Percentiles rank a stretch among this genome's conserved stretches.
Evolutionary conservation across 30 jellyfish, hydroid and myxozoan genomes (phyloP).

Genomic region (Aurelia aurita): DNA sequence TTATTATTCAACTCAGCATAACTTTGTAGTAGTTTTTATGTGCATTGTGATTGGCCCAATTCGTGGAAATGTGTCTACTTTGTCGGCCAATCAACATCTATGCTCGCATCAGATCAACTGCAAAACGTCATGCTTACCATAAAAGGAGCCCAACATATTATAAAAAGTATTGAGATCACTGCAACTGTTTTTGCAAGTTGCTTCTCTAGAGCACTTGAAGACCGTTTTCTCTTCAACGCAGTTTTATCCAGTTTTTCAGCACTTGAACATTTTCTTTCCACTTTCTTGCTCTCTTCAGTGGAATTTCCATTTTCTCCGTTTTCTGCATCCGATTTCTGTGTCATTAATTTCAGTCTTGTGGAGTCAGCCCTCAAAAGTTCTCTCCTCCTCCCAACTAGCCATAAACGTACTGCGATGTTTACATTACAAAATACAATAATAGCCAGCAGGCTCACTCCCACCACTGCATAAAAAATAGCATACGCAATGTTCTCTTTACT

Average conservation of each 20-base stretch:
- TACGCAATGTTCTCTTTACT: slow-evolving; percentile 51
- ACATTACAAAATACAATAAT: slow-evolving; percentile 40
- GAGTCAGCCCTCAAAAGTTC: slow-evolving; percentile 23
- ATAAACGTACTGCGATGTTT: slow-evolving; percentile 20
- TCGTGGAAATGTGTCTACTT: too few species aligned
- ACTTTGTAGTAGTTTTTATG: too few species aligned
- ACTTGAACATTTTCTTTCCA: neutral
- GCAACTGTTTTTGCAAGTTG: slow-evolving; percentile 75
- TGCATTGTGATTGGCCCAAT: too few species aligned
- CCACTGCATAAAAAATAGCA: slow-evolving; percentile 50
- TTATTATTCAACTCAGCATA: too few species aligned
- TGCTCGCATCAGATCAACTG: too few species aligned
- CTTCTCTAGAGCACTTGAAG: slow-evolving; percentile 29
- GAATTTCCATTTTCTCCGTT: slow-evolving; percentile 2
- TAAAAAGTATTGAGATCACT: slow-evolving; percentile 49
- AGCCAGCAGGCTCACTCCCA: slow-evolving; percentile 36
- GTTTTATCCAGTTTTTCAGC: slow-evolving; percentile 1
- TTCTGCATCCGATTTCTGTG: slow-evolving; percentile 7
- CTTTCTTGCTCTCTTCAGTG: neutral
- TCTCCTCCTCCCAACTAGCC: slow-evolving; percentile 21
- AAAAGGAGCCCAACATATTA: slow-evolving; percentile 76
- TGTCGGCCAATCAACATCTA: too few species aligned
- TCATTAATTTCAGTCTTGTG: slow-evolving; percentile 15
- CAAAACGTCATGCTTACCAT: slow-evolving; percentile 30
- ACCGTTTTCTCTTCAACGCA: neutral